Percentiles rank a stretch among this genome's conserved stretches.
Evolutionary conservation across 2,888 invertebrate species (phyloP).

Genomic region (Drosophila robusta): DNA sequence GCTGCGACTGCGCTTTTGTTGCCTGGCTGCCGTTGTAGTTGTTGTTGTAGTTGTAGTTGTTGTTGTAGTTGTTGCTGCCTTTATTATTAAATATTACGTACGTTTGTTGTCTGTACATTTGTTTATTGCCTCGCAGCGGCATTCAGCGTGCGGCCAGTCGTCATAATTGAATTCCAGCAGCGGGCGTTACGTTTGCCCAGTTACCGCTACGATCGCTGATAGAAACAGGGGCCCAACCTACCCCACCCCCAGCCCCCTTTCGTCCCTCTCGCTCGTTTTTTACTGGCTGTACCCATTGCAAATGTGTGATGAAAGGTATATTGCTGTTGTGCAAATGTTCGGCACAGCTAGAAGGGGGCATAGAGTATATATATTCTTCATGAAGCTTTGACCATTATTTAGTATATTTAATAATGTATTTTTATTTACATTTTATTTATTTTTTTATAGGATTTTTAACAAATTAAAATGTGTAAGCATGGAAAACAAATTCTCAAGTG

Average conservation of each 20-base stretch:
- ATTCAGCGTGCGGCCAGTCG: slow-evolving; percentile 61
- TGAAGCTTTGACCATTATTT: no score
- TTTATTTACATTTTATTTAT: no score
- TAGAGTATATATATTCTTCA: no score
- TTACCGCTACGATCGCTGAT: slow-evolving; percentile 57
- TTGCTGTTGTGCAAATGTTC: no score
- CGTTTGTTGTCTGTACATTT: slow-evolving; percentile 74
- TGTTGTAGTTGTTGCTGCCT: slow-evolving; percentile 40
- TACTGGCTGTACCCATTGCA: background rate
- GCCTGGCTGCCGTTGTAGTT: slow-evolving; percentile 31
- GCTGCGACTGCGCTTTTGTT: slow-evolving; percentile 48
- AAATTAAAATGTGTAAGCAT: no score
- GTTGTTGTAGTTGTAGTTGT: no score
- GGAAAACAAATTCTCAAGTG: no score
- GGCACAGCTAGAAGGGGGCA: no score
- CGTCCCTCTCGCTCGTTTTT: background rate
- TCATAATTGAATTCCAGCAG: slow-evolving; percentile 83
- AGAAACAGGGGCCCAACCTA: slow-evolving; percentile 10
- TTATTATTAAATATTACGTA: slow-evolving; percentile 79
- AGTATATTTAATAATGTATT: no score
- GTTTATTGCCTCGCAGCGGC: slow-evolving; percentile 72
- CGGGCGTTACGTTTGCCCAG: slow-evolving; percentile 73
- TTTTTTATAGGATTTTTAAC: no score
- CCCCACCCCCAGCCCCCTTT: background rate
- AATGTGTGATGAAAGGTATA: no score